phyloP scores from a whole-genome alignment of 2,797 vertebrate species.

The Tangara arthus region DNA sequence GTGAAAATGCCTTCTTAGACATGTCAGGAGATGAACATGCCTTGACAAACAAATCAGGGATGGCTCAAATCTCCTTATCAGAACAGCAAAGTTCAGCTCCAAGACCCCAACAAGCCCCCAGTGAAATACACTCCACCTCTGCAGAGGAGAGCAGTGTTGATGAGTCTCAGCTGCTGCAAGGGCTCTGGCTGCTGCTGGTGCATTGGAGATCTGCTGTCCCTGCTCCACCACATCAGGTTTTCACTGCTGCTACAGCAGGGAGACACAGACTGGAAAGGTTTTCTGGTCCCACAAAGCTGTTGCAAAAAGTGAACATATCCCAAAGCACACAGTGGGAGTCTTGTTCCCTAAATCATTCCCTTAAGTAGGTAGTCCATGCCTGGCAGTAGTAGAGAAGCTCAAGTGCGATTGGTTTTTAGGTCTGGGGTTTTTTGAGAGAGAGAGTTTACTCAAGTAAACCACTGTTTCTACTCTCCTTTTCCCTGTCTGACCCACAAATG shows the following conservation, averaged over 20 bases:
- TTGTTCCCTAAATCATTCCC: background rate
- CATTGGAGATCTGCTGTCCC: background rate
- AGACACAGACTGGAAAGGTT: background rate
- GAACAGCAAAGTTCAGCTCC: background rate
- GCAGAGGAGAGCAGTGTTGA: background rate
- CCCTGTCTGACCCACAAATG: background rate
- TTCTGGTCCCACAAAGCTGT: background rate
- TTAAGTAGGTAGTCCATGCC: background rate
- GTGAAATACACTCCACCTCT: background rate
- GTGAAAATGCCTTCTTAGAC: background rate
- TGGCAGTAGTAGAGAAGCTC: background rate
- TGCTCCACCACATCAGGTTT: background rate
- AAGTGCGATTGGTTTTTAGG: background rate
- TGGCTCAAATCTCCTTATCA: background rate
- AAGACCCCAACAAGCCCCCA: background rate
- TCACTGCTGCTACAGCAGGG: background rate
- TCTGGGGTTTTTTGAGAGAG: background rate
- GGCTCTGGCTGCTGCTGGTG: background rate
- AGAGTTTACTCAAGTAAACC: background rate
- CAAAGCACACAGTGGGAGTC: background rate
- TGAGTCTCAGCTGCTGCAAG: background rate
- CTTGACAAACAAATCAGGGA: background rate
- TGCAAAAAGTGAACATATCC: background rate
- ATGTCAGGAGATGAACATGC: background rate
- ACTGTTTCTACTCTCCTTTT: background rate